Percentiles rank a stretch among this genome's conserved stretches.
Evolutionary conservation across 1,140 invertebrate species (phyloP).

Genomic region (Drosophila ironensis): DNA sequence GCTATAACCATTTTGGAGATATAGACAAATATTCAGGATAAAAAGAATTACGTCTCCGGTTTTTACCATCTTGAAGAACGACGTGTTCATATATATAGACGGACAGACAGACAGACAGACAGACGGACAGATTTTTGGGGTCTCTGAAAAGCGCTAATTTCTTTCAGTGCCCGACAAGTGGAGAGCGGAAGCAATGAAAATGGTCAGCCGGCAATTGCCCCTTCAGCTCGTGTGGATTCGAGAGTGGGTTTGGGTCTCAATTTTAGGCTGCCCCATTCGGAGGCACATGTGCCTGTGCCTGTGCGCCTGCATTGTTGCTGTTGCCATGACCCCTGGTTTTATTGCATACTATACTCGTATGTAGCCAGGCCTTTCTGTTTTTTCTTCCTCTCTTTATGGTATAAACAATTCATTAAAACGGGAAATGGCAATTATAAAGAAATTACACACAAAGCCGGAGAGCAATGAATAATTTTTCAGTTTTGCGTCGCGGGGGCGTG

Average conservation of each 20-base stretch:
- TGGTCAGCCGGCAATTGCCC: slow-evolving; percentile 60
- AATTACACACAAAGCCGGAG: slow-evolving; percentile 34
- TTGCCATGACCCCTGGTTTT: slow-evolving; percentile 57
- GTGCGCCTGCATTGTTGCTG: slow-evolving; percentile 24
- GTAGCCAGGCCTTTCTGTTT: neutral
- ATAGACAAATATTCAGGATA: too few relatives aligned
- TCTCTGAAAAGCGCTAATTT: neutral
- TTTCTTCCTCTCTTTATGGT: slow-evolving; percentile 25
- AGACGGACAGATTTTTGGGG: too few relatives aligned
- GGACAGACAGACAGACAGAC: too few relatives aligned
- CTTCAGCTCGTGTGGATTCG: slow-evolving; percentile 10
- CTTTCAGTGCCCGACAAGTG: slow-evolving; percentile 10
- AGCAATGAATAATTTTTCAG: slow-evolving; percentile 24
- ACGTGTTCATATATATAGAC: too few relatives aligned
- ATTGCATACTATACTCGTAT: slow-evolving; percentile 4
- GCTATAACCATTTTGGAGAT: too few relatives aligned
- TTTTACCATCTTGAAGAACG: too few relatives aligned
- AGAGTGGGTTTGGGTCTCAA: slow-evolving; percentile 15
- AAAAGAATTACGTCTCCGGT: too few relatives aligned
- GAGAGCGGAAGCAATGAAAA: slow-evolving; percentile 67
- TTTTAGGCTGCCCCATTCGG: slow-evolving; percentile 28
- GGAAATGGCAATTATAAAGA: slow-evolving; percentile 68
- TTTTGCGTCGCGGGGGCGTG: slow-evolving; percentile 4
- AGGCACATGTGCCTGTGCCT: slow-evolving; percentile 10
- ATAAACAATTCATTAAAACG: slow-evolving; percentile 75